Evolutionary conservation across 2,797 vertebrate species (phyloP), one percentile per base, ranked within the genome.

Genomic region (Eulemur mongoz): DNA sequence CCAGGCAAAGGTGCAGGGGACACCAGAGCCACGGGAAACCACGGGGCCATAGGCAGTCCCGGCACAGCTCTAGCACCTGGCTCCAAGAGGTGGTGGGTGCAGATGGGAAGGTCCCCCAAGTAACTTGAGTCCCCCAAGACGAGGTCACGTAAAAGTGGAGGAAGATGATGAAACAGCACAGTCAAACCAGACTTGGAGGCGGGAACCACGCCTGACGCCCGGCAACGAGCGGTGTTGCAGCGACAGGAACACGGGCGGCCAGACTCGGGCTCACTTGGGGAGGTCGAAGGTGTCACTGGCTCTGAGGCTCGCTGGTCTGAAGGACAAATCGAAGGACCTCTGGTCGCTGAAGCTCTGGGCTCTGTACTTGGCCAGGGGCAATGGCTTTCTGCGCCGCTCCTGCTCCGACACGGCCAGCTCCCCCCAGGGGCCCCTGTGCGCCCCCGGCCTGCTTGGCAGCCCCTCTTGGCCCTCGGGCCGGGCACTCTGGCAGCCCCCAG

Each of bases 311-410:
- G 99, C 92, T 5, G 99, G 99, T 96, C 99, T 99, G 97, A 99
- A 99, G 82, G 98, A 98, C 54, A 98, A 97, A 94, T 99, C 99
- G 48, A 96, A 98, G 70, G 97, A 93, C 97, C 98, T 69, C 99
- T 99, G 79, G 97, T 99, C 99, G 5, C 99, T 95, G 40, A 99
- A 99, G 98, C 99, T 99, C 93, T 99, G 98, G 38, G 99, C 99
- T 92, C 97, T 99, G 97, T 99, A 99, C 97, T 99, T 99, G 85
- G 99, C 97, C 75, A 97, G 97, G 1, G 95, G 93, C 0, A 2
- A 61, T 20, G 87, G 65, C 91, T 92, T 98, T 70, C 90, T 75
- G 30, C 27, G 93, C 35, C 83, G 91, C 57, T 85, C 72, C 5
- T 22, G 27, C 10, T 96, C 97, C 40, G 54, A 32, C 78, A 35